Conservation (phyloP, 2,888 invertebrate species). For the Myathropa florea region DNA sequence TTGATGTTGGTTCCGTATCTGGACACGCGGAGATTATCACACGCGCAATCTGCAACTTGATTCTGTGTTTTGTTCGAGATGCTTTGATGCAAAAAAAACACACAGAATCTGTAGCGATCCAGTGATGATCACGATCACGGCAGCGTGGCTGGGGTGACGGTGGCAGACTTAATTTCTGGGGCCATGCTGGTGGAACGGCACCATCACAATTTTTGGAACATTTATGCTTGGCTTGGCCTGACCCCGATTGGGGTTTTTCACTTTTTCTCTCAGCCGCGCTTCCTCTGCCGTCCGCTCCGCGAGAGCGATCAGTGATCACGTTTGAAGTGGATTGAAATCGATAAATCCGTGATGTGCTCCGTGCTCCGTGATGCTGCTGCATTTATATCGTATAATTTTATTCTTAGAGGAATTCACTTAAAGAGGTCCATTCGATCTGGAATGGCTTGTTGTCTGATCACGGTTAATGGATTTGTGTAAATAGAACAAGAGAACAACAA, state of each 20-base stretch:
- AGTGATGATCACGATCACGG: no score
- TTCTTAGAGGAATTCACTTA: neutral
- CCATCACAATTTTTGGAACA: slow-evolving; percentile 11
- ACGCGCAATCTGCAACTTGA: neutral
- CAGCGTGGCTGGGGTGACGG: slow-evolving; percentile 16
- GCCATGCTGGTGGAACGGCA: neutral
- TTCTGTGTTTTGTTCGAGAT: neutral
- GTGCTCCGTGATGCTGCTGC: neutral
- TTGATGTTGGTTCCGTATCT: slow-evolving; percentile 11
- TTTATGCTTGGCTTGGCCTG: slow-evolving; percentile 15
- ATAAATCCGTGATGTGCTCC: neutral
- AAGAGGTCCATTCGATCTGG: neutral
- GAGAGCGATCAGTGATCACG: neutral
- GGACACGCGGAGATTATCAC: slow-evolving; percentile 6
- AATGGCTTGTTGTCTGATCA: neutral
- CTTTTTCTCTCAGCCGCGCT: neutral
- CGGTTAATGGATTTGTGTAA: neutral
- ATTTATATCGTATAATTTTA: no score
- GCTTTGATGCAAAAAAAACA: neutral
- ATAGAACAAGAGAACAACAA: neutral
- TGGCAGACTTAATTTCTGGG: slow-evolving; percentile 23
- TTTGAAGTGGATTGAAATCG: neutral
- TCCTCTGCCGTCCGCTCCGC: neutral
- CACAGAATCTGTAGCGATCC: neutral
- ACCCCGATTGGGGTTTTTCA: slow-evolving; percentile 34